phyloP scores from a whole-genome alignment of 2,797 vertebrate genomes.

The Staurois parvus region DNA sequence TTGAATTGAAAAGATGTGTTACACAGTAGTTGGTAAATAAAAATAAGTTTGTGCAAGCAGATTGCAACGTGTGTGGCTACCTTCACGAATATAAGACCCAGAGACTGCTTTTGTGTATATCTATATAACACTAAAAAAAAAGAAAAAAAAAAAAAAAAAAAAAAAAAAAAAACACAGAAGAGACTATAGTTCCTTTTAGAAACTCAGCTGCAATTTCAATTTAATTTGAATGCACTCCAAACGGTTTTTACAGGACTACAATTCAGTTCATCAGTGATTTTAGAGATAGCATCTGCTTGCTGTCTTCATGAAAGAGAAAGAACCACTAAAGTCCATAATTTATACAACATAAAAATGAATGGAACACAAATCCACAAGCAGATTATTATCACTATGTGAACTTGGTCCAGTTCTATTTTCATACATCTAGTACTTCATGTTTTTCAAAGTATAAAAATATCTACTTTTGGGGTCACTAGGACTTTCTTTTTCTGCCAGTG shows the following conservation, averaged over 20 bases:
- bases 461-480: conserved; percentile 16
- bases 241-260: not conserved
- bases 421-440: not conserved
- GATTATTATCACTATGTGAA: conserved; percentile 25
- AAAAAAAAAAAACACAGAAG: not conserved
- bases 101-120: not conserved
- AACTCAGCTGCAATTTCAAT: not conserved
- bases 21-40: no score
- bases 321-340: conserved; percentile 11
- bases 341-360: conserved; percentile 26
- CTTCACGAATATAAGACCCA: not conserved
- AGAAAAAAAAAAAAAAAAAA: no score
- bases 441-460: not conserved
- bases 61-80: not conserved
- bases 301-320: not conserved
- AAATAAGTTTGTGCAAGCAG: no score
- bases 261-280: no score
- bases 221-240: not conserved
- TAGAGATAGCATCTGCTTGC: conserved; percentile 30
- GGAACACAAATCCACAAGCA: conserved; percentile 20
- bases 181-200: not conserved
- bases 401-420: not conserved
- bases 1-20: no score
- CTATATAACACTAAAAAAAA: no score
- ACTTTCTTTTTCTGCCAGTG: not conserved